These are phyloP conservation scores for Thaumetopoea pityocampa DNA, from an alignment of 1,140 invertebrate species.

Conservation along the genomic window DNA sequence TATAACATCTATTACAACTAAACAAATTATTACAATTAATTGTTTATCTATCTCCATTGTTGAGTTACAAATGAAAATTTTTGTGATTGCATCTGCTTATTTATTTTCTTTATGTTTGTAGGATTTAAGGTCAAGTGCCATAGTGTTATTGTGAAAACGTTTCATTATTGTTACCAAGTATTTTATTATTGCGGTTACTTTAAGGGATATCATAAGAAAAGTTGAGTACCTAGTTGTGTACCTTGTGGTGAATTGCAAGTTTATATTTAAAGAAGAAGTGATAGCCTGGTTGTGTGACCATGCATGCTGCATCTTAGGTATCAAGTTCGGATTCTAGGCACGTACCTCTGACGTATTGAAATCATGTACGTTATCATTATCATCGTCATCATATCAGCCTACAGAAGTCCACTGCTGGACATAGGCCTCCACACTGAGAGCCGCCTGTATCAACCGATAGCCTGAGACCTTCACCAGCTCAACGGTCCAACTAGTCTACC, in stretches of 20 bases:
- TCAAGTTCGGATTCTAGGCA: too few relatives aligned
- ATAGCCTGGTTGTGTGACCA: too few relatives aligned
- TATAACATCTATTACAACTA: slow-evolving; percentile 24
- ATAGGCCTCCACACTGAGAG: too few relatives aligned
- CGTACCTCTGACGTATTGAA: too few relatives aligned
- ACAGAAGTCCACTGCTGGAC: too few relatives aligned
- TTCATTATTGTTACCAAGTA: slow-evolving; percentile 24
- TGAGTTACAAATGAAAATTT: slow-evolving; percentile 41
- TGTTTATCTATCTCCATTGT: slow-evolving; percentile 34
- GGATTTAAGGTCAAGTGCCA: slow-evolving; percentile 35
- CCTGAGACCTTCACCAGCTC: too few relatives aligned
- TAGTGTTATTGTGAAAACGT: slow-evolving; percentile 37
- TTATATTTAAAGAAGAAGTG: too few relatives aligned
- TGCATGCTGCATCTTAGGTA: too few relatives aligned
- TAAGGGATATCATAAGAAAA: slow-evolving; percentile 1
- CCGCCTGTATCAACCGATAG: too few relatives aligned
- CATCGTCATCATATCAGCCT: too few relatives aligned
- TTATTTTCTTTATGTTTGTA: slow-evolving; percentile 46
- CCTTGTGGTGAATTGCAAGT: neutral
- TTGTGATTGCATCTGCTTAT: slow-evolving; percentile 32
- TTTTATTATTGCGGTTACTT: slow-evolving; percentile 15
- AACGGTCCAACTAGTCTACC: too few relatives aligned
- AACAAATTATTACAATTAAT: slow-evolving; percentile 25
- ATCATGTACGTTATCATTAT: too few relatives aligned
- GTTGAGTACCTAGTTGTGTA: neutral